Conservation (phyloP, 2,797 vertebrate genomes). For the Myotis findleyi region DNA sequence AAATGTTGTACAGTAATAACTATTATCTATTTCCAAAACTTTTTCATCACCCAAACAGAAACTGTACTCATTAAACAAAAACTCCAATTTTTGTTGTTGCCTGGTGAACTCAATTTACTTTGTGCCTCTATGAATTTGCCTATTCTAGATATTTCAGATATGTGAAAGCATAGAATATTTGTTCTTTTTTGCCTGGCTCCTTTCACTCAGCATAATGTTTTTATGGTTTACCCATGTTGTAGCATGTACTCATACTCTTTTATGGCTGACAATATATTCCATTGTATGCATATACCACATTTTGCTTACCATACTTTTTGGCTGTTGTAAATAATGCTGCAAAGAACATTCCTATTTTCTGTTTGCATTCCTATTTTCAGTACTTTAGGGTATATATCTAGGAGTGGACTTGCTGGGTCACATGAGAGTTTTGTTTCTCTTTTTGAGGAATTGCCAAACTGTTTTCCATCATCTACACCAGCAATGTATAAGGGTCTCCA, state of each 20-base stretch:
- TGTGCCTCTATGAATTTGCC: background rate
- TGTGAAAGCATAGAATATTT: background rate
- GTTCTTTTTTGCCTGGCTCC: background rate
- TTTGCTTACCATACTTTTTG: constrained; percentile 26
- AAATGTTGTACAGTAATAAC: background rate
- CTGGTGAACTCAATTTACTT: background rate
- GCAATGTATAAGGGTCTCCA: background rate
- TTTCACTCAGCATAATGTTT: background rate
- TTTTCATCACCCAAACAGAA: background rate
- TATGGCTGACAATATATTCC: background rate
- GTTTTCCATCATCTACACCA: background rate
- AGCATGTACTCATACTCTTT: background rate
- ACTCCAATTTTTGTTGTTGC: too few species aligned
- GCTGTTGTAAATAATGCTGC: background rate
- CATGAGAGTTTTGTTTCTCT: background rate
- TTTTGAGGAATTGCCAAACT: background rate
- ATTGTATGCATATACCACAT: background rate
- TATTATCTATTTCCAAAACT: background rate
- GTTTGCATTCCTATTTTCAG: background rate
- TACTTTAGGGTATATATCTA: background rate
- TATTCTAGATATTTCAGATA: background rate
- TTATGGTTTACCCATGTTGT: background rate
- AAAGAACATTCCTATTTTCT: background rate
- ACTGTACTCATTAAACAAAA: background rate
- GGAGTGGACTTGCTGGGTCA: background rate